phyloP scores from a whole-genome alignment of 2,888 invertebrate genomes.

The Euproctis similis region DNA sequence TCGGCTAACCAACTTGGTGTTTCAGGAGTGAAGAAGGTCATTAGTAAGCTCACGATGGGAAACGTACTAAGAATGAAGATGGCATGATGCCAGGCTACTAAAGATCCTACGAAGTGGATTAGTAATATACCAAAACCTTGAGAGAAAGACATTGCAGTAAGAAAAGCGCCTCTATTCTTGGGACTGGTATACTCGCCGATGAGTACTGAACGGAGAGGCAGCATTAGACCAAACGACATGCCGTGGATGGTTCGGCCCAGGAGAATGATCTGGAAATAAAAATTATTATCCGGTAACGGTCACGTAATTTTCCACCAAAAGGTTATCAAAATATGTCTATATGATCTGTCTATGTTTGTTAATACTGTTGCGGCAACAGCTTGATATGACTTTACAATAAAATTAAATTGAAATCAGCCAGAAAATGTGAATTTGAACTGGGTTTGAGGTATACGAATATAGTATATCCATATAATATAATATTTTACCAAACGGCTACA shows the following conservation, averaged over 20 bases:
- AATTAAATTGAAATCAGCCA: too few relatives aligned
- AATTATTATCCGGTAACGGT: too few relatives aligned
- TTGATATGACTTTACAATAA: too few relatives aligned
- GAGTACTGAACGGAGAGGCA: conserved; percentile 62
- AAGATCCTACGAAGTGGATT: conserved; percentile 77
- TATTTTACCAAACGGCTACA: too few relatives aligned
- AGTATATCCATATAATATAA: too few relatives aligned
- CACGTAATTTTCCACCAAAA: too few relatives aligned
- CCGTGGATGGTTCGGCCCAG: conserved; percentile 49
- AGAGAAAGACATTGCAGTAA: conserved; percentile 73
- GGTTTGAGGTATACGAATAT: too few relatives aligned
- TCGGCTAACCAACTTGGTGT: conserved; percentile 79
- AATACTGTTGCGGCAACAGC: too few relatives aligned
- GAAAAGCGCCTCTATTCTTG: conserved; percentile 75
- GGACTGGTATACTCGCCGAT: conserved; percentile 77
- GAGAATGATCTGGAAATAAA: conserved; percentile 38
- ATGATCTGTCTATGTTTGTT: too few relatives aligned
- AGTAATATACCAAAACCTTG: conserved; percentile 77
- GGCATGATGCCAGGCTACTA: conserved; percentile 71
- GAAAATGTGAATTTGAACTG: too few relatives aligned
- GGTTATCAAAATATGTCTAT: too few relatives aligned
- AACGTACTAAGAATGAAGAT: conserved; percentile 62
- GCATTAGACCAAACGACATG: conserved; percentile 66
- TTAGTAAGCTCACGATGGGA: conserved; percentile 56
- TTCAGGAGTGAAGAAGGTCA: conserved; percentile 68